These are phyloP conservation scores for Trichoplusia ni DNA, from an alignment of 1,140 invertebrate species.

Conservation along the genomic window DNA sequence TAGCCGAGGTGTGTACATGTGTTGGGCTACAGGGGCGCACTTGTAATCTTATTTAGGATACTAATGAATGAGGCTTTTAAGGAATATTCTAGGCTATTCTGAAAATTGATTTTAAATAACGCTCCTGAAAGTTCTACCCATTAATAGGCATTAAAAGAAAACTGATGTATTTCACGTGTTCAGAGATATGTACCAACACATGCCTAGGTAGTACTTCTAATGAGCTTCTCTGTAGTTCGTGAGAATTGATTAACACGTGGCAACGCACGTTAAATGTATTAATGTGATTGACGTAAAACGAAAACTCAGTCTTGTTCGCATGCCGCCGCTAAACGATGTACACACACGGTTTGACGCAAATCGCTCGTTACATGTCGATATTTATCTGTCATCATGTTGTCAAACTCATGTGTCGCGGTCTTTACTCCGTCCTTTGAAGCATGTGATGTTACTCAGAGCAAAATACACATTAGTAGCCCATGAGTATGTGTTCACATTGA, in stretches of 20 bases:
- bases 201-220: not conserved
- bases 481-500: not conserved
- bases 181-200: no score
- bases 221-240: slow-evolving; percentile 13
- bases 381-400: slow-evolving; percentile 26
- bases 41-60: not conserved
- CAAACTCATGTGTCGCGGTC: slow-evolving; percentile 32
- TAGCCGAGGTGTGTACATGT: slow-evolving; percentile 42
- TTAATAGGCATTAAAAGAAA: no score
- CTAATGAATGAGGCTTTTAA: no score
- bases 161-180: no score
- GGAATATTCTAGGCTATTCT: no score
- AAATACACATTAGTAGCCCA: slow-evolving; percentile 16
- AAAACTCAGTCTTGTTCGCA: slow-evolving; percentile 42
- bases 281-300: slow-evolving; percentile 41
- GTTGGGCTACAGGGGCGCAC: slow-evolving; percentile 32
- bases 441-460: slow-evolving; percentile 8
- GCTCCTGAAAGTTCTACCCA: no score
- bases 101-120: no score
- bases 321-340: slow-evolving; percentile 33
- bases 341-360: slow-evolving; percentile 37
- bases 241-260: slow-evolving; percentile 34
- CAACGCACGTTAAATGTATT: slow-evolving; percentile 31
- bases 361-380: slow-evolving; percentile 20
- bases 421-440: slow-evolving; percentile 24